Evolutionary conservation across 2,113 vertebrate species (phyloP), one percentile per base, ranked within the genome.

Genomic region (Amia ocellicauda): DNA sequence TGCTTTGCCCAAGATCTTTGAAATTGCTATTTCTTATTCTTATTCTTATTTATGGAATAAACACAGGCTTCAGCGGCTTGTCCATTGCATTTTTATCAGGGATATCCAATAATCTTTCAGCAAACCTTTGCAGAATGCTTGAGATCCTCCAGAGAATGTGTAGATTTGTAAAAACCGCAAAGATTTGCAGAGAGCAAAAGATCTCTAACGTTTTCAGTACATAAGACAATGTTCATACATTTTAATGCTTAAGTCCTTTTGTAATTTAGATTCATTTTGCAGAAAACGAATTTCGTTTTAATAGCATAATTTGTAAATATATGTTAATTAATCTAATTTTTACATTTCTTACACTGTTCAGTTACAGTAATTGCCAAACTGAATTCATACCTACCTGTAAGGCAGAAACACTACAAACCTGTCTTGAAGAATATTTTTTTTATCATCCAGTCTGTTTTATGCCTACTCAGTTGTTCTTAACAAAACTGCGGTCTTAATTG

Each of bases 361-460:
- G 13, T 58, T 58, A 17, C 69, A 71, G 58, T 69, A 29, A 24
- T 54, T 45, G 71, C 64, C 73, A 81, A 83, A 82, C 79, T 62
- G 79, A 85, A 86, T 78, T 75, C 73, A 86, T 86, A 85, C 77
- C 70, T 84, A 87, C 81, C 84, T 86, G 82, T 79, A 71, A 86
- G 83, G 84, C 84, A 86, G 47, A 67, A 56, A 57, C 64, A 69
- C 61, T 47, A 58, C 50, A 61, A 71, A 73, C 73, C 69, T 60
- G 75, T 71, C 73, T 73, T 59, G 77, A 67, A 71, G 83, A 88
- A 86, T 79, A 85, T 81, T 84, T 81, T 83, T 74, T 72, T 49
- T 45, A 61, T 69, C 68, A 65, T n/a, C n/a, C 69, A 79, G 70
- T 81, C 79, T 70, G 80, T 85, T 86, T 85, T 85, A 78, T 85